Conservation (phyloP, 2,797 vertebrate genomes). For the Neopelma chrysocephalum region DNA sequence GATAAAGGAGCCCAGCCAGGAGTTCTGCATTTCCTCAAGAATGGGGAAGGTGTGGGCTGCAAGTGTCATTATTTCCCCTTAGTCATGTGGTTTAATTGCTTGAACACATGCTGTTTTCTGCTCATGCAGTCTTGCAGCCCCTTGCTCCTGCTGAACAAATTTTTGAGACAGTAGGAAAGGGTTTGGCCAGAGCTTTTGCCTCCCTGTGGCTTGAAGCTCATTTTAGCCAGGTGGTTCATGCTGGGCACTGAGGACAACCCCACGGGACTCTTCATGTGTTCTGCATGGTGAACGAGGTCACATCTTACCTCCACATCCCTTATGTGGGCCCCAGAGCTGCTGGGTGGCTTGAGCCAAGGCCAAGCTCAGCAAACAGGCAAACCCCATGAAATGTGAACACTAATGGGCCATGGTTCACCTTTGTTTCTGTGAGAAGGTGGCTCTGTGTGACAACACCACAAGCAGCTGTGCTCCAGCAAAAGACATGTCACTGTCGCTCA, state of each 20-base stretch:
- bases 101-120: neutral
- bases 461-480: neutral
- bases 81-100: neutral
- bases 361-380: neutral
- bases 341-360: neutral
- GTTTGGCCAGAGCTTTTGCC: neutral
- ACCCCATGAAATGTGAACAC: neutral
- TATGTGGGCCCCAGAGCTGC: neutral
- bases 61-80: neutral
- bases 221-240: neutral
- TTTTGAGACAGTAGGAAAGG: rapidly evolving
- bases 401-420: neutral
- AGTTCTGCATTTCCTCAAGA: neutral
- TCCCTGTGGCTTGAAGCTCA: neutral
- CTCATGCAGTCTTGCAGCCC: rapidly evolving
- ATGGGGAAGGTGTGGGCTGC: neutral
- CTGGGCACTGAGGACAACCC: neutral
- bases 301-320: neutral
- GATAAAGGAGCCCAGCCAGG: neutral
- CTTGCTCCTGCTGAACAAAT: neutral
- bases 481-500: neutral
- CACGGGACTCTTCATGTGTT: neutral
- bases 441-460: neutral
- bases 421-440: neutral
- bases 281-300: neutral